A percentile compares a stretch with the other conserved stretches of the same genome.
phyloP scores from a whole-genome alignment of 2,888 invertebrate genomes.

The Kuschelorhynchus macadamiae region DNA sequence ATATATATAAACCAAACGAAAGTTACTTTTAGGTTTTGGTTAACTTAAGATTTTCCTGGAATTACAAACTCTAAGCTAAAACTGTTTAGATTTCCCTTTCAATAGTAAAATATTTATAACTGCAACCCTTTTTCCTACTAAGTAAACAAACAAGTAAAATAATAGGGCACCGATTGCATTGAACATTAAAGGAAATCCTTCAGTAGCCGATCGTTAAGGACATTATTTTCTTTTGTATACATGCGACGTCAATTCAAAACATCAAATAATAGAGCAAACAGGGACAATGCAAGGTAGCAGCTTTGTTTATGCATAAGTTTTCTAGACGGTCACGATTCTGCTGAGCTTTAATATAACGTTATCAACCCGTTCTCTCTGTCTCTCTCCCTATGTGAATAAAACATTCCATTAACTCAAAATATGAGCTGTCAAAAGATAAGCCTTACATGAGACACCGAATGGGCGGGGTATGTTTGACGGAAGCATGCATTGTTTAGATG shows the following conservation, averaged over 20 bases:
- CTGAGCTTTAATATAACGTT: constrained; percentile 35
- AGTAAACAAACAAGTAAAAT: too few species aligned
- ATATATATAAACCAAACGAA: too few species aligned
- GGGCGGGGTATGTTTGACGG: constrained; percentile 30
- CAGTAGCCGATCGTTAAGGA: too few species aligned
- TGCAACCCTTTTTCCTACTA: too few species aligned
- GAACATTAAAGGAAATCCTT: too few species aligned
- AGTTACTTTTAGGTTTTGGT: too few species aligned
- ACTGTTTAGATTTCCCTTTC: too few species aligned
- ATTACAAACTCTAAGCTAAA: too few species aligned
- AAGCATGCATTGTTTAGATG: constrained; percentile 34
- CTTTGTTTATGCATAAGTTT: constrained; percentile 25
- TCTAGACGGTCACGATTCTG: constrained; percentile 34
- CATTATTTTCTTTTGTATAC: constrained; percentile 5
- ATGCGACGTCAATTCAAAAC: constrained; percentile 2
- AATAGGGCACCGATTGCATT: too few species aligned
- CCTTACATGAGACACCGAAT: constrained; percentile 36
- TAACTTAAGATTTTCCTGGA: too few species aligned
- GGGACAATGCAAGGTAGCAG: constrained; percentile 21
- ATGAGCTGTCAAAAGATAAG: constrained; percentile 47
- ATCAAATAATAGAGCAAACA: constrained; percentile 9
- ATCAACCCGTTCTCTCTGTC: too few species aligned
- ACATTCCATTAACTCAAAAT: constrained; percentile 47
- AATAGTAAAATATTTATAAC: too few species aligned
- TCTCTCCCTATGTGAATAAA: constrained; percentile 42